Percentiles rank a stretch among this genome's conserved stretches.
phyloP scores from a whole-genome alignment of 2,797 vertebrate genomes.

The Allenopithecus nigroviridis region DNA sequence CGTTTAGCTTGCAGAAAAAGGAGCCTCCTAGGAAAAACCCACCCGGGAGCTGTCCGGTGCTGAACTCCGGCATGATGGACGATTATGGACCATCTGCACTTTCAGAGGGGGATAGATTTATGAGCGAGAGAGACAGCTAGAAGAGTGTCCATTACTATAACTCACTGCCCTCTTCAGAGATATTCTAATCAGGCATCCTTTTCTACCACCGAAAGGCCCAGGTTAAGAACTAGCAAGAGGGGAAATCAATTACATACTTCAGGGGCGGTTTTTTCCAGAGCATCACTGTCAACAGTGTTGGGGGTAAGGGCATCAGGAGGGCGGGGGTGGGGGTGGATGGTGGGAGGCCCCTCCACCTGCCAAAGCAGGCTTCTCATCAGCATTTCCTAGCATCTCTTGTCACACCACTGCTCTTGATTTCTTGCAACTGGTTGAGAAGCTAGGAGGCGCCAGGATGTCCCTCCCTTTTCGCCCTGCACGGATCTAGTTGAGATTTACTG shows the following conservation, averaged over 20 bases:
- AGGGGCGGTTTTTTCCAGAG: background rate
- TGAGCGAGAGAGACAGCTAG: constrained; percentile 85
- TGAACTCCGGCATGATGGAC: constrained; percentile 86
- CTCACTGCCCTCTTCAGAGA: constrained; percentile 87
- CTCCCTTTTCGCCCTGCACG: background rate
- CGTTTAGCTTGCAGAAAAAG: constrained; percentile 86
- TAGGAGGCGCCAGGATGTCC: background rate
- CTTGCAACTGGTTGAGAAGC: background rate
- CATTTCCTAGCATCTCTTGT: rapidly evolving
- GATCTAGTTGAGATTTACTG: background rate
- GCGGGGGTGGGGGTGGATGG: background rate
- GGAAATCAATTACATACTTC: constrained; percentile 71
- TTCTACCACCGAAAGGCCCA: constrained; percentile 32
- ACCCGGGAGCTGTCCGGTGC: constrained; percentile 81
- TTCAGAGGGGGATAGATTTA: constrained; percentile 88
- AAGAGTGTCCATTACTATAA: constrained; percentile 89
- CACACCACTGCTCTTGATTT: background rate
- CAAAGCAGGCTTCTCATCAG: background rate
- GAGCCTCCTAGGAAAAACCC: constrained; percentile 83
- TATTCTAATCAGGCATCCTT: constrained; percentile 75
- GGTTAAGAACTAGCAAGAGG: constrained; percentile 68
- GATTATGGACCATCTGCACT: constrained; percentile 91
- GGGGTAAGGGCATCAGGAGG: background rate
- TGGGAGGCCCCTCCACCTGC: background rate
- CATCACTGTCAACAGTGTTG: background rate